Percentiles rank a stretch among this genome's conserved stretches.
These are phyloP conservation scores for Dipus sagitta DNA, from an alignment of 2,797 vertebrate species.

Conservation along the genomic window DNA sequence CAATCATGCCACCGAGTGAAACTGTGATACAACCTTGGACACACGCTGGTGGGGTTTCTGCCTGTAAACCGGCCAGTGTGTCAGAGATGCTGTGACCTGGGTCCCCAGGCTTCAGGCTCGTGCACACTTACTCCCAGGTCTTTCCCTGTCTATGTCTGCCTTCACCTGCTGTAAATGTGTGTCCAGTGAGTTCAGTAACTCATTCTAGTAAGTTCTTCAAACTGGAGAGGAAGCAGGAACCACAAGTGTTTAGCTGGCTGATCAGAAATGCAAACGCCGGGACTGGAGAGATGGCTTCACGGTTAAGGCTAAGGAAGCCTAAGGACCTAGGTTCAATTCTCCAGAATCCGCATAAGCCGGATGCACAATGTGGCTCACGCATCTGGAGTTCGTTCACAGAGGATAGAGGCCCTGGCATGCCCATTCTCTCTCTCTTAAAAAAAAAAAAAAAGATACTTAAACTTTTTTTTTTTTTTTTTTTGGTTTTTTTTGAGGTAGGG, in stretches of 20 bases:
- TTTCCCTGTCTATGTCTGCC: background rate
- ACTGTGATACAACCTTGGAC: background rate
- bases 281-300: too few relatives aligned
- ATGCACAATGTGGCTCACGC: too few relatives aligned
- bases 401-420: too few relatives aligned
- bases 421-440: too few relatives aligned
- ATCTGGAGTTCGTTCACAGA: too few relatives aligned
- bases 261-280: background rate
- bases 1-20: background rate
- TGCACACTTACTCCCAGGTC: rapidly evolving
- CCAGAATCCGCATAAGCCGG: too few relatives aligned
- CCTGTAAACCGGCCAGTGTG: background rate
- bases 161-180: background rate
- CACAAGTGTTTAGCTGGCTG: background rate
- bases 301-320: too few relatives aligned
- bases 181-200: background rate
- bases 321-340: too few relatives aligned
- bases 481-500: too few relatives aligned
- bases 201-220: background rate
- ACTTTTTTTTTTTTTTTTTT: too few relatives aligned
- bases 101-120: background rate
- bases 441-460: too few relatives aligned
- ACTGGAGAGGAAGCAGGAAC: background rate
- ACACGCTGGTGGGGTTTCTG: rapidly evolving
- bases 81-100: rapidly evolving